Evolutionary conservation across 2,888 invertebrate species (phyloP), one percentile per base, ranked within the genome.

Genomic region (Orthosia cruda): DNA sequence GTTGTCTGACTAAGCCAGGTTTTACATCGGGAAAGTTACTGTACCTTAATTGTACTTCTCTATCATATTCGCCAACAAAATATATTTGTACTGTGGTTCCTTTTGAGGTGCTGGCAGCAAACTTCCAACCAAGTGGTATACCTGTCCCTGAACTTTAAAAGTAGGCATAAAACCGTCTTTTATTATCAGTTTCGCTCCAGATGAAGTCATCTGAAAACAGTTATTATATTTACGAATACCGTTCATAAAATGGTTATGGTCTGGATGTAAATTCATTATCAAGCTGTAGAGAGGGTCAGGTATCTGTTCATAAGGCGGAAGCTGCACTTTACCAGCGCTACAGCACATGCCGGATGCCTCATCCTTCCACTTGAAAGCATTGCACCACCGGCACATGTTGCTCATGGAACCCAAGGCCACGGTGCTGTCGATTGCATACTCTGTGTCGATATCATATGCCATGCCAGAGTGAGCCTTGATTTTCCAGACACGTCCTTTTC

Each of bases 1-100:
- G 26, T 26, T 26, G 26, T 26, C 26, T 26, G 26, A 26, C 26
- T 26, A 26, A 26, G 26, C 26, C 26, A 26, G 26, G 26, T 26
- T 26, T 26, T 26, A 26, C 26, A 26, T 26, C 26, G 26, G 26
- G 26, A 58, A 26, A 49, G 13, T 58, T 47, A n/a, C 47, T 49
- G 49, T 15, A 58, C 32, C 57, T 20, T 2, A 67, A 20, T n/a
- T 58, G 40, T 58, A 55, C 57, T 67, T 67, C 57, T 49, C 66
- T 67, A 26, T 67, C 47, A 26, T 66, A 47, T 47, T 66, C 57
- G 18, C 47, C 66, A 3, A 66, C 57, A 9, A 66, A 66, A 47
- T 57, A 47, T 15, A 66, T 65, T 54, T 54, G 20, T 16, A 49
- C 0, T 26, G 32, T n/a, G 57, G 12, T 18, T 67, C 11, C 45